Percentiles rank a stretch among this genome's conserved stretches.
Evolutionary conservation across 2,797 vertebrate genomes (phyloP).

Genomic region (Arctocebus calabarensis): DNA sequence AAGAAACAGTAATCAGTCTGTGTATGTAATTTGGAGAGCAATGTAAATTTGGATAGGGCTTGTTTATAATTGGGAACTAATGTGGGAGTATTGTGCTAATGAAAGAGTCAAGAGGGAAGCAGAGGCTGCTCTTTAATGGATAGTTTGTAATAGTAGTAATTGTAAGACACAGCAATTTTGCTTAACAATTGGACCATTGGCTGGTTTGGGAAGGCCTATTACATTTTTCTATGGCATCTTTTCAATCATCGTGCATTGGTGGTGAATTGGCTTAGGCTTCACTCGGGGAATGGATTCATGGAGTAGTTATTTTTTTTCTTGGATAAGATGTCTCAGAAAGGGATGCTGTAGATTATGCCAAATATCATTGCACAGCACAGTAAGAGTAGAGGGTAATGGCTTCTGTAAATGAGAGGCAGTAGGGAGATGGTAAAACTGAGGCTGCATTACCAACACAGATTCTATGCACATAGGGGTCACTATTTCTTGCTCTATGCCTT

Average conservation of each 20-base stretch:
- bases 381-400: conserved; percentile 35
- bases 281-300: neutral
- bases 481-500: neutral
- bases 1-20: conserved; percentile 81
- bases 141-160: conserved; percentile 80
- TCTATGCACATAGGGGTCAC: neutral
- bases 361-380: conserved; percentile 39
- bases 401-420: conserved; percentile 59
- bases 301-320: conserved; percentile 45
- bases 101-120: conserved; percentile 80
- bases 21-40: conserved; percentile 82
- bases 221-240: conserved; percentile 62
- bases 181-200: conserved; percentile 60
- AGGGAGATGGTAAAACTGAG: neutral
- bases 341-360: conserved; percentile 49
- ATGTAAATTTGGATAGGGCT: conserved; percentile 77
- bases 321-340: conserved; percentile 49
- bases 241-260: neutral
- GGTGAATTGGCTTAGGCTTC: conserved; percentile 49
- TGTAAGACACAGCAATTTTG: conserved; percentile 72
- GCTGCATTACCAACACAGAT: conserved; percentile 27
- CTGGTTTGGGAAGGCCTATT: conserved; percentile 57
- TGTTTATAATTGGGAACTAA: conserved; percentile 80
- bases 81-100: conserved; percentile 82
- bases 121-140: conserved; percentile 73